A percentile compares a stretch with the other conserved stretches of the same genome.
Evolutionary conservation across 2,113 vertebrate genomes (phyloP).

Genomic region (Poeciliopsis prolifica): DNA sequence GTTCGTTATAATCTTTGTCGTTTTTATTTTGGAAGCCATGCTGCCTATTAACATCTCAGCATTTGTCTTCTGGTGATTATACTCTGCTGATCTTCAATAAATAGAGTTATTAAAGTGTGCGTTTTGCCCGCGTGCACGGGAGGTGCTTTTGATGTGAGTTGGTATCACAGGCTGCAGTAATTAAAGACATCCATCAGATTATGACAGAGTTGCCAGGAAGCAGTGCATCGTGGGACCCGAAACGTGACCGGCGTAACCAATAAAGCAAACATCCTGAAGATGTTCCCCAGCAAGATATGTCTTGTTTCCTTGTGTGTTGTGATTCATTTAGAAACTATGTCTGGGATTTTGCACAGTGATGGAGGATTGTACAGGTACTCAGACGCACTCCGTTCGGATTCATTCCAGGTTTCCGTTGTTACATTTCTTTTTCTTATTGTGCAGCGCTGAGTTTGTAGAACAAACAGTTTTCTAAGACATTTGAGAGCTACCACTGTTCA

Average conservation of each 20-base stretch:
- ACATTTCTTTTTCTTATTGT: background rate
- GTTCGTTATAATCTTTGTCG: background rate
- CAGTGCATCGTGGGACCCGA: slow-evolving; percentile 13
- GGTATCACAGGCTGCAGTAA: slow-evolving; percentile 21
- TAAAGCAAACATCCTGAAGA: slow-evolving; percentile 24
- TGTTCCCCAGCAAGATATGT: slow-evolving; percentile 29
- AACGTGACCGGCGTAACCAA: slow-evolving; percentile 12
- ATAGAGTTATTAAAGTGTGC: background rate
- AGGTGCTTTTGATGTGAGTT: slow-evolving; percentile 8
- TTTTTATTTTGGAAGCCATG: background rate
- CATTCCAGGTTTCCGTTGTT: background rate
- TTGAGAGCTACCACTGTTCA: background rate
- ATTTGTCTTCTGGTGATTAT: background rate
- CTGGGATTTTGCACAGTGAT: background rate
- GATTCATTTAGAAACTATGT: slow-evolving; percentile 58
- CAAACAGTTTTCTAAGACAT: background rate
- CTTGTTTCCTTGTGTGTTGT: slow-evolving; percentile 33
- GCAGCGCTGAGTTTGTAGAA: background rate
- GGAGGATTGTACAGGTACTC: background rate
- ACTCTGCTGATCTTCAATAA: background rate
- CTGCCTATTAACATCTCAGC: background rate
- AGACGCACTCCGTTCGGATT: background rate
- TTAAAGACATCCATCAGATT: slow-evolving; percentile 60
- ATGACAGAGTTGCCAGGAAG: slow-evolving; percentile 34
- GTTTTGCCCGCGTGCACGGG: background rate